phyloP scores from a whole-genome alignment of 2,797 vertebrate species.

The Silurus aristotelis region DNA sequence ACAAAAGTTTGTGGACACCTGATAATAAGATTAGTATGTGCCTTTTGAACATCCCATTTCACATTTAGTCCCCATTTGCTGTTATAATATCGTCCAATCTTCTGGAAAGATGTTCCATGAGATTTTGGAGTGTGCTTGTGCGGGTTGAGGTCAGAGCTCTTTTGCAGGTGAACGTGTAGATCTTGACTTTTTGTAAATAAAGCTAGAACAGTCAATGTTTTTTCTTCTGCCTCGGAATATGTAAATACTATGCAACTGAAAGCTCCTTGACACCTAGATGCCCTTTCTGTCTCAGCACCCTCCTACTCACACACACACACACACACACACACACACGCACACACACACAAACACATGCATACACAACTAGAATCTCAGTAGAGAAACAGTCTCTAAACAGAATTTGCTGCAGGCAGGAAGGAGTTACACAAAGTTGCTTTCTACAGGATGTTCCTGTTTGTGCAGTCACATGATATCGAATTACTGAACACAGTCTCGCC shows the following conservation, averaged over 20 bases:
- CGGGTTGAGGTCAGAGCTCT: no score
- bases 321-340: background rate
- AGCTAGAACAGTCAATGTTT: background rate
- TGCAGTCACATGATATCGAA: slow-evolving; percentile 50
- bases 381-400: background rate
- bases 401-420: background rate
- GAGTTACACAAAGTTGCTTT: slow-evolving; percentile 27
- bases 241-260: background rate
- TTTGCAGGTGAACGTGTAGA: no score
- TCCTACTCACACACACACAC: slow-evolving; percentile 1
- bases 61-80: no score
- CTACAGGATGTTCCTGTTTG: slow-evolving; percentile 43
- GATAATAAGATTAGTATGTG: no score
- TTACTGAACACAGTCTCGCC: slow-evolving; percentile 44
- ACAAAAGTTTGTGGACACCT: no score
- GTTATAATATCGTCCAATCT: no score
- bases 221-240: background rate
- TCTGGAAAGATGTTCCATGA: no score
- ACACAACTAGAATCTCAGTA: background rate
- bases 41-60: no score
- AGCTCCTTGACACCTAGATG: background rate
- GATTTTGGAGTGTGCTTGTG: no score
- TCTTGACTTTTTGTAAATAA: no score
- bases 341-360: background rate
- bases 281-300: background rate